Evolutionary conservation across 2,113 vertebrate species (phyloP), one percentile per base, ranked within the genome.

Genomic region (Lanius collurio): DNA sequence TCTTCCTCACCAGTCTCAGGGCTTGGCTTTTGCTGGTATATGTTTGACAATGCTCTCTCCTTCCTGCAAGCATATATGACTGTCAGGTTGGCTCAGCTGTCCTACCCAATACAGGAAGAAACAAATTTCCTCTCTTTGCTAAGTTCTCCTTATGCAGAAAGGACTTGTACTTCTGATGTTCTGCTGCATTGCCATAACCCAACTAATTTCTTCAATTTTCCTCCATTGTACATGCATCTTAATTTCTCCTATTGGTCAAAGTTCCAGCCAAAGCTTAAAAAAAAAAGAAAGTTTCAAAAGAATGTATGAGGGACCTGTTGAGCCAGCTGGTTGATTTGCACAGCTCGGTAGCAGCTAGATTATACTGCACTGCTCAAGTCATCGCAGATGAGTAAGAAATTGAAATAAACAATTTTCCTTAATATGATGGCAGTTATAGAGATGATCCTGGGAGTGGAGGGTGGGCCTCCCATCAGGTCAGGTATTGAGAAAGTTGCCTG

Each of bases 331-430:
- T 59, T 90, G 83, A 88, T 70, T 77, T 28, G 47, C 26, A 93
- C 65, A 95, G 92, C 76, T 74, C 93, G 60, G 57, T 22, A 60
- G 83, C 44, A 69, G 95, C 96, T 87, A 95, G 78, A 96, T 97
- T 95, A 89, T 89, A 96, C 96, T 96, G 88, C 52, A 90, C 76
- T 95, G 96, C 96, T 97, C 79, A 89, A 89, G 74, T 94, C 90
- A 97, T 90, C 39, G 91, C 79, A 53, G 74, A 85, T 6, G 56
- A 94, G 39, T 28, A 78, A 73, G 67, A 93, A 97, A 94, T 13
- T 42, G 14, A 95, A 97, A 94, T 11, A 4, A 94, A 95, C 13
- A 65, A 56, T 77, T 78, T 71, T 96, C 87, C 90, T 91, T 90
- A 95, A 96, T 31, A 76, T 13, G 86, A 86, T 70, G 75, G 96